A percentile compares a stretch with the other conserved stretches of the same genome.
phyloP scores from a whole-genome alignment of 2,888 invertebrate species.

The Lottia scabra region DNA sequence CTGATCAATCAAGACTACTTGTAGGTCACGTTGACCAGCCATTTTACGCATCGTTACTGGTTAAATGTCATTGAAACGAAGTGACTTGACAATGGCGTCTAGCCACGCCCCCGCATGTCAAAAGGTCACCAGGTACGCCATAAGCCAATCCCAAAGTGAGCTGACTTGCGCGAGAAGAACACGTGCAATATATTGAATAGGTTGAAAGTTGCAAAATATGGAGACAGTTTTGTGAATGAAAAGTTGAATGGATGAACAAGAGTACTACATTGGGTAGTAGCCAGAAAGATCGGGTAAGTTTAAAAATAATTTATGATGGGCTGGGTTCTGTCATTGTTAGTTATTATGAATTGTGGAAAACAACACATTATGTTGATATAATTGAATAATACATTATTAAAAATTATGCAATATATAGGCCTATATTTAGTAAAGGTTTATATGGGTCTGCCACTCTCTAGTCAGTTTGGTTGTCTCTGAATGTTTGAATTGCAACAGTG shows the following conservation, averaged over 20 bases:
- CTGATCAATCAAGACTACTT: neutral
- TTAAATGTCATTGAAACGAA: neutral
- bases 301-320: too few species aligned
- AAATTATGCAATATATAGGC: too few species aligned
- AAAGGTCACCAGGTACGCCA: neutral
- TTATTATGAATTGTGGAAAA: too few species aligned
- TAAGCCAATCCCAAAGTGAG: neutral
- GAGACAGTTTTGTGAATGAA: neutral
- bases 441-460: too few species aligned
- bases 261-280: neutral
- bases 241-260: neutral
- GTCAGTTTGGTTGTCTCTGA: too few species aligned
- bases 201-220: neutral
- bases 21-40: slow-evolving; percentile 2
- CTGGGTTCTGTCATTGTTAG: too few species aligned
- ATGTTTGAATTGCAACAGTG: too few species aligned
- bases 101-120: neutral
- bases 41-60: neutral
- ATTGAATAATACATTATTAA: too few species aligned
- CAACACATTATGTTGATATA: too few species aligned
- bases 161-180: too few species aligned
- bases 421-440: too few species aligned
- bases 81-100: neutral
- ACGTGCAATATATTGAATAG: neutral
- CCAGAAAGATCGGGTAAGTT: neutral